A percentile compares a stretch with the other conserved stretches of the same genome.
These are phyloP conservation scores for Ianthella basta DNA, from an alignment of 37 sponge, comb jelly and placozoan genomes.

Conservation along the genomic window DNA sequence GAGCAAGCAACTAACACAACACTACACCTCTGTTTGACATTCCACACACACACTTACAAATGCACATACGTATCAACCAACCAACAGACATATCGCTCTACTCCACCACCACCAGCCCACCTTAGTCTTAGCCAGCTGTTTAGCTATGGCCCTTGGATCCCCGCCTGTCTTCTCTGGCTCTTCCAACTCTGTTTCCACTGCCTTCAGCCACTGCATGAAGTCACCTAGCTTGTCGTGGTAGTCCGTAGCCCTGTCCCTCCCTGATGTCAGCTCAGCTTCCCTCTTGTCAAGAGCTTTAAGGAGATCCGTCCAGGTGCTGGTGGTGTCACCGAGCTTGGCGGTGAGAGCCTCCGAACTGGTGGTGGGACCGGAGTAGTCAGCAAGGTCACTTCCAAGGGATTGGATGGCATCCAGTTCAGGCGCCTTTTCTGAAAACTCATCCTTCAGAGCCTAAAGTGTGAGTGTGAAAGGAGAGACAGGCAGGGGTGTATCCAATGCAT, in stretches of 20 bases:
- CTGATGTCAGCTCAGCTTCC: constrained; percentile 46
- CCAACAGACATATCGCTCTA: neutral
- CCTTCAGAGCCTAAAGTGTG: constrained; percentile 33
- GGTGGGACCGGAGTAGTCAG: constrained; percentile 49
- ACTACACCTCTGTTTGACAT: neutral
- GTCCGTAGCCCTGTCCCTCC: constrained; percentile 39
- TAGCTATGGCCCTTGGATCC: constrained; percentile 45
- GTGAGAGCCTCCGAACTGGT: constrained; percentile 45
- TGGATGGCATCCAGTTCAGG: constrained; percentile 46
- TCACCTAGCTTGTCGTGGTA: constrained; percentile 43
- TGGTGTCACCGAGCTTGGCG: constrained; percentile 56
- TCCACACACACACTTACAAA: constrained; percentile 23
- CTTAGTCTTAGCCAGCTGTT: constrained; percentile 46
- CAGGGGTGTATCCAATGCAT: neutral
- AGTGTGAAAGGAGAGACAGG: neutral
- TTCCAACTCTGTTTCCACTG: constrained; percentile 43
- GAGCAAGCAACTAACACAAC: no score
- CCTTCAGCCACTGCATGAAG: constrained; percentile 60
- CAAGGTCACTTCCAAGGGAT: constrained; percentile 44
- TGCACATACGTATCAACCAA: neutral
- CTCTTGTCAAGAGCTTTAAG: constrained; percentile 38
- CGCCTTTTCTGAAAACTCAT: constrained; percentile 45
- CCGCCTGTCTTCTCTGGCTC: constrained; percentile 41
- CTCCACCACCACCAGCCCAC: constrained; percentile 5
- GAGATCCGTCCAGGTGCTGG: constrained; percentile 52